Base-by-base conservation (phyloP, 2,888 invertebrate species). In the Tholera decimalis region DNA sequence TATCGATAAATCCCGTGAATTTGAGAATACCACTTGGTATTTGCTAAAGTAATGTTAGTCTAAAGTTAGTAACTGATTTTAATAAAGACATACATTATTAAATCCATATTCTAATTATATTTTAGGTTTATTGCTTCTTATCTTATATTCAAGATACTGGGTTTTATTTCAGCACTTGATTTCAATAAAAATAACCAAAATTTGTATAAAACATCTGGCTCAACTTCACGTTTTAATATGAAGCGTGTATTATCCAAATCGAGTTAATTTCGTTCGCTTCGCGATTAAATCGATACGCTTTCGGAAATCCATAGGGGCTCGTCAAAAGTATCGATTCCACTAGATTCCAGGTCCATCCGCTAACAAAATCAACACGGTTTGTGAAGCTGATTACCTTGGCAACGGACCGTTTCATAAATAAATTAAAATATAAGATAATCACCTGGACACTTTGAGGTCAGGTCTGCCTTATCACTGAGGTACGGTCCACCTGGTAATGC, bases 241-340 rank as follows among this genome's bases (percentile, higher is more conserved):
- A 24, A 70, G 22, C 30, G 44, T 46, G 62, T 72, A 46, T 46
- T 26, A 43, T 35, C 4, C 13, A 43, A 37, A 64, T 41, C 8
- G n/a, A 43, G 50, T 37, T 37, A 73, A 73, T 44, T 50, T 43
- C 22, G 9, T 30, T 3, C 5, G 30, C 20, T 64, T 37, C 43
- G 8, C 35, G 28, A 53, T 73, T 28, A 28, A 65, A 68, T 74
- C 67, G 9, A 76, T 69, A 69, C 46, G 26, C 65, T 51, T 74
- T 47, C 53, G 67, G 41, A 9, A 24, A 67, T 46, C 53, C 54
- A 53, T 74, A 53, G 54, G 47, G 58, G 41, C 59, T 76, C 37
- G 11, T 44, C 37, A 76, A 57, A 69, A 11, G 37, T 69, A 69
- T 76, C 70, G 70, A 69, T 39, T 76, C 37, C 70, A 28, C 76